These are phyloP conservation scores for Mellivora capensis DNA, from an alignment of 2,113 vertebrate species.

Conservation along the genomic window DNA sequence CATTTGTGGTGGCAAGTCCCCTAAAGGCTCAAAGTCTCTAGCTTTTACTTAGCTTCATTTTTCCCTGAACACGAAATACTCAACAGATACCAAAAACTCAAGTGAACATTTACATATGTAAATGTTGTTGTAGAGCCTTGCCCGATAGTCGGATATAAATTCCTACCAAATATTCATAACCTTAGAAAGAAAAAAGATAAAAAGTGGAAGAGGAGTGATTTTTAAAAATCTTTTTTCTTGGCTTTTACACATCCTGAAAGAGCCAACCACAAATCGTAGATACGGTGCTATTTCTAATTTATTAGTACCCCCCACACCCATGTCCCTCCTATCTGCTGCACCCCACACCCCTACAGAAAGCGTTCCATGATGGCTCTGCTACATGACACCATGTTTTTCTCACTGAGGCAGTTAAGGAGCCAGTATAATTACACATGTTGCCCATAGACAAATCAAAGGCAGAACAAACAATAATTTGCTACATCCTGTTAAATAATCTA, in stretches of 20 bases:
- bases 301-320: neutral
- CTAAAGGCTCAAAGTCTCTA: rapidly evolving
- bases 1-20: neutral
- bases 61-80: neutral
- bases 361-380: neutral
- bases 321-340: neutral
- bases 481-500: neutral
- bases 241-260: neutral
- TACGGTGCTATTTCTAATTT: neutral
- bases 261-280: neutral
- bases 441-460: neutral
- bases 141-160: neutral
- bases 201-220: neutral
- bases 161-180: neutral
- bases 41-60: neutral
- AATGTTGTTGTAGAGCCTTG: neutral
- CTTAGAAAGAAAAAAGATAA: neutral
- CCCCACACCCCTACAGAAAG: neutral
- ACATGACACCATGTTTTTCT: neutral
- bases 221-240: neutral
- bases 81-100: neutral
- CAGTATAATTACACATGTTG: neutral
- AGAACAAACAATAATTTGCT: neutral
- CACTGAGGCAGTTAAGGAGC: neutral
- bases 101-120: neutral